These are phyloP conservation scores for Ennomos quercinarius DNA, from an alignment of 2,888 invertebrate genomes.

Conservation along the genomic window DNA sequence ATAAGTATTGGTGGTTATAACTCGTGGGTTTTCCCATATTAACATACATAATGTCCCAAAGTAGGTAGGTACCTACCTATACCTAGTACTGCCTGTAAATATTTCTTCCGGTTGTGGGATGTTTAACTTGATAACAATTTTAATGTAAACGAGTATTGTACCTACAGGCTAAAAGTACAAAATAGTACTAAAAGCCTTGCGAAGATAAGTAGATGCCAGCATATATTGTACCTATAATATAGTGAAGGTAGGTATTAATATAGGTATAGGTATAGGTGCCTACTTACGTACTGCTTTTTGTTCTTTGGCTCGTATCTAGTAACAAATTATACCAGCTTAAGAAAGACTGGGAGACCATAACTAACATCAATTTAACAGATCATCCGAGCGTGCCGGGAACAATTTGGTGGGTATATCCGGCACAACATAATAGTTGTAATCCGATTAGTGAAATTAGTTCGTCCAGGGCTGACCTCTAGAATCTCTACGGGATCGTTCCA, in stretches of 20 bases:
- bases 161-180: too few species aligned
- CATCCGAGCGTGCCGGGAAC: slow-evolving; percentile 56
- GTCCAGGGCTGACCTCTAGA: slow-evolving; percentile 48
- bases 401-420: slow-evolving; percentile 56
- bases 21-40: too few species aligned
- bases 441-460: slow-evolving; percentile 35
- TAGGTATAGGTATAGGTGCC: too few species aligned
- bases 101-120: slow-evolving; percentile 3
- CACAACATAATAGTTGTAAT: slow-evolving; percentile 58
- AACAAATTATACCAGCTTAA: slow-evolving; percentile 25
- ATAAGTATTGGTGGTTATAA: too few species aligned
- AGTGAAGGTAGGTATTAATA: too few species aligned
- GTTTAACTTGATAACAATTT: slow-evolving; percentile 4
- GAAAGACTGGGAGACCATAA: slow-evolving; percentile 22
- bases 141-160: not conserved
- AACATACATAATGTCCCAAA: too few species aligned
- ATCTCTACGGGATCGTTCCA: slow-evolving; percentile 26
- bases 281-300: too few species aligned
- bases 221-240: too few species aligned
- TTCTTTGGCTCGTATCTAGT: too few species aligned
- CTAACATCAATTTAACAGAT: slow-evolving; percentile 59
- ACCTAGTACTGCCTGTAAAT: not conserved
- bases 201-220: too few species aligned
- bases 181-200: not conserved
- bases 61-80: too few species aligned